phyloP scores from a whole-genome alignment of 2,113 vertebrate genomes.

The Merops nubicus region DNA sequence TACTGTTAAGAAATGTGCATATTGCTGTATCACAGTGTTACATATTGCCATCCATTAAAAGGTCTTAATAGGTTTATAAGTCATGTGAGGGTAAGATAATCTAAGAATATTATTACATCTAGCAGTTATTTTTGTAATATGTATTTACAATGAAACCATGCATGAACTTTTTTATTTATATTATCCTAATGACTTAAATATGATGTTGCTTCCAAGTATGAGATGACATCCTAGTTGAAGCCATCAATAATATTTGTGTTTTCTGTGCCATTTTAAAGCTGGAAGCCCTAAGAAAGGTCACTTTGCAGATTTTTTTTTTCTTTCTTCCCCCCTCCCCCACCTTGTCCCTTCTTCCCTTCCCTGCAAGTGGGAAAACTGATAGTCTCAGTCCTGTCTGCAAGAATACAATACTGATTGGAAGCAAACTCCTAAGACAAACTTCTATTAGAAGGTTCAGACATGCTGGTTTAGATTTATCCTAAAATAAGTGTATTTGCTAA shows the following conservation, averaged over 20 bases:
- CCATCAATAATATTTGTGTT: background rate
- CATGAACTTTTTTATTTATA: background rate
- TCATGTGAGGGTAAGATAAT: background rate
- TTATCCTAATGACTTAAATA: background rate
- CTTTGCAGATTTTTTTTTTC: fast-evolving
- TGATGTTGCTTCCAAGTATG: background rate
- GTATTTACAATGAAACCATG: background rate
- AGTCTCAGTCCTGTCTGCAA: background rate
- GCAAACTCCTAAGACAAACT: background rate
- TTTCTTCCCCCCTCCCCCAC: too few species aligned
- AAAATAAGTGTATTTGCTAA: background rate
- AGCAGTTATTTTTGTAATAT: background rate
- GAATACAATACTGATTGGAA: background rate
- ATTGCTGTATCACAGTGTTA: background rate
- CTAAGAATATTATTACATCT: background rate
- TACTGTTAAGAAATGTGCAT: background rate
- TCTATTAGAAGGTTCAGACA: background rate
- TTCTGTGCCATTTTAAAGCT: background rate
- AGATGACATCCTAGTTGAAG: background rate
- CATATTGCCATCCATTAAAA: background rate
- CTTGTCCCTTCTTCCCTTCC: background rate
- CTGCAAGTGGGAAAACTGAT: background rate
- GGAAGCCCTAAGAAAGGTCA: background rate
- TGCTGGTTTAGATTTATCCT: background rate
- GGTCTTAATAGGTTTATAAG: background rate